Conservation (phyloP, 2,888 invertebrate species). For the Pycnomerus fuliginosus region DNA sequence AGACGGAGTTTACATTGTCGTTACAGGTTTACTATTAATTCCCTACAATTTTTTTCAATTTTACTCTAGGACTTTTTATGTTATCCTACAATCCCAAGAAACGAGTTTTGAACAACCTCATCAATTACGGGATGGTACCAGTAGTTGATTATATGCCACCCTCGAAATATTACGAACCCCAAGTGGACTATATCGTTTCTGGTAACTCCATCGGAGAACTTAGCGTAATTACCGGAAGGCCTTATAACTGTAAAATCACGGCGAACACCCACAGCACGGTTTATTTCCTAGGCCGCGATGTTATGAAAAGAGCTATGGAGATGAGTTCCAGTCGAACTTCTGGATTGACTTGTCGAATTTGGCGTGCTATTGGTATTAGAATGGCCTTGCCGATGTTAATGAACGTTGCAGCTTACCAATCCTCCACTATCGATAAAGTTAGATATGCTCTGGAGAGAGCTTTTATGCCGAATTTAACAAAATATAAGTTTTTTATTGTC, state of each 20-base stretch:
- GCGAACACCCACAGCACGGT: constrained; percentile 62
- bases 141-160: constrained; percentile 58
- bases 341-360: constrained; percentile 55
- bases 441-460: constrained; percentile 56
- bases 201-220: constrained; percentile 64
- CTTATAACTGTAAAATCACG: constrained; percentile 58
- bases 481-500: constrained; percentile 57
- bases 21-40: constrained; percentile 50
- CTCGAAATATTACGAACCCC: constrained; percentile 53
- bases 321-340: constrained; percentile 56
- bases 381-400: constrained; percentile 2
- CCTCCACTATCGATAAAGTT: constrained; percentile 1
- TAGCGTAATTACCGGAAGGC: constrained; percentile 59
- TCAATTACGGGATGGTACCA: constrained; percentile 53
- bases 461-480: constrained; percentile 57
- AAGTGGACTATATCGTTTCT: constrained; percentile 60
- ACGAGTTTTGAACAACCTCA: neutral
- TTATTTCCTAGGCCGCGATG: constrained; percentile 51
- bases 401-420: constrained; percentile 47
- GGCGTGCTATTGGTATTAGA: constrained; percentile 47
- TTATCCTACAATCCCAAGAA: constrained; percentile 29
- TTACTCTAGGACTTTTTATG: constrained; percentile 3
- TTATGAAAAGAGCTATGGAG: constrained; percentile 44
- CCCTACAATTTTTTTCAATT: neutral
- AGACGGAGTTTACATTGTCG: constrained; percentile 51